A percentile compares a stretch with the other conserved stretches of the same genome.
Conservation (phyloP, 2,888 invertebrate genomes). For the Rhogogaster chlorosoma region DNA sequence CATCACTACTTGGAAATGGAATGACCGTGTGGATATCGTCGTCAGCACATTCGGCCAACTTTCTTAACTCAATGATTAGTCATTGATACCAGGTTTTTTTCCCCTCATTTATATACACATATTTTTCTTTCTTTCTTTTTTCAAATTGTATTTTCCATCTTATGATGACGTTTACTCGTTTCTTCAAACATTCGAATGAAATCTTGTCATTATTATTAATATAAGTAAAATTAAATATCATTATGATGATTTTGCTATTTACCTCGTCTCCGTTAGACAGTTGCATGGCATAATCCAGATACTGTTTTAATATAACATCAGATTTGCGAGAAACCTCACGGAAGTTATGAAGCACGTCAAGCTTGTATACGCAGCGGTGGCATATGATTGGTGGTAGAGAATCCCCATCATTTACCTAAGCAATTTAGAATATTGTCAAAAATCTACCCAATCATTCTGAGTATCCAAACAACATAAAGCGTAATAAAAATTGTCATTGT, state of each 20-base stretch:
- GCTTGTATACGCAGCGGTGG: slow-evolving; percentile 87
- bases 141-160: background rate
- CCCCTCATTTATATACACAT: background rate
- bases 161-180: background rate
- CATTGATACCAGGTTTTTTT: slow-evolving; percentile 28
- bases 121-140: slow-evolving; percentile 4
- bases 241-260: slow-evolving; percentile 65
- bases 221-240: background rate
- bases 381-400: slow-evolving; percentile 89
- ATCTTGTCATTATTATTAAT: background rate
- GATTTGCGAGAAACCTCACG: slow-evolving; percentile 88
- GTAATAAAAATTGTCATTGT: background rate
- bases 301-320: slow-evolving; percentile 87
- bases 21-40: slow-evolving; percentile 66
- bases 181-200: background rate
- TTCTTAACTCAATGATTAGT: slow-evolving; percentile 57
- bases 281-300: slow-evolving; percentile 86
- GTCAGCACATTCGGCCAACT: slow-evolving; percentile 67
- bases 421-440: background rate
- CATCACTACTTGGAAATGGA: slow-evolving; percentile 73
- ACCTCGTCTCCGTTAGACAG: slow-evolving; percentile 84
- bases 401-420: slow-evolving; percentile 87
- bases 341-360: slow-evolving; percentile 88
- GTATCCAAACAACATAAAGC: background rate
- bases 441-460: too few species aligned